Evolutionary conservation across 2,113 vertebrate species (phyloP), one percentile per base, ranked within the genome.

Genomic region (Motacilla alba): DNA sequence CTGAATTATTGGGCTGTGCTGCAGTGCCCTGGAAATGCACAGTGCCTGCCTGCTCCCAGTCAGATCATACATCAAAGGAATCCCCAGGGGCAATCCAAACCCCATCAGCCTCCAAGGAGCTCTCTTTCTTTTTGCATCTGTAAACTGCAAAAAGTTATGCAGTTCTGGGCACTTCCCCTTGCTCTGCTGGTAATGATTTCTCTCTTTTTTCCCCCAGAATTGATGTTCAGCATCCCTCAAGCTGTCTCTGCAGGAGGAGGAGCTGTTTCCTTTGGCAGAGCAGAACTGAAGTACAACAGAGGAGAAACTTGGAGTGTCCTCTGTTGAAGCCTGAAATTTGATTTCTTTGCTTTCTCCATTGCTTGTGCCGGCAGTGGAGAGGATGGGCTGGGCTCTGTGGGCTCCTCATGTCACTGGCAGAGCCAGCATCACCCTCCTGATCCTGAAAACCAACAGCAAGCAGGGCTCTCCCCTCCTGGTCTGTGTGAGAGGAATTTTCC

Each of bases 51-150:
- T 67, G 39, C 33, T 77, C 76, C 50, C 37, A 28, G 68, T 33
- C 91, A 94, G 70, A 91, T 84, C 76, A 59, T 33, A 55, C 70
- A 83, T 77, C 94, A 97, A 37, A 84, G 7, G 78, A 89, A 93
- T 76, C 78, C 53, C 70, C 35, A 60, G 77, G 95, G 39, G 93
- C 70, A 91, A 59, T 31, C 33, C 49, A 49, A 90, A 92, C 47
- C 52, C 46, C 72, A 46, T 68, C 86, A 66, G 10, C 53, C 33
- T 92, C 76, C 76, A 70, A 50, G 56, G 92, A 35, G 26, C 55
- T 66, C 37, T 33, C 60, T 31, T 35, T 4, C 31, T 27, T 26
- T 24, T 58, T 46, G 2, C 20, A 26, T 67, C 92, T 70, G 9
- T 41, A 89, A 87, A 52, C 41, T 82, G 21, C 33, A 49, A 76